These are phyloP conservation scores for Jordanella pulchra DNA, from an alignment of 2,797 vertebrate species.

Conservation along the genomic window DNA sequence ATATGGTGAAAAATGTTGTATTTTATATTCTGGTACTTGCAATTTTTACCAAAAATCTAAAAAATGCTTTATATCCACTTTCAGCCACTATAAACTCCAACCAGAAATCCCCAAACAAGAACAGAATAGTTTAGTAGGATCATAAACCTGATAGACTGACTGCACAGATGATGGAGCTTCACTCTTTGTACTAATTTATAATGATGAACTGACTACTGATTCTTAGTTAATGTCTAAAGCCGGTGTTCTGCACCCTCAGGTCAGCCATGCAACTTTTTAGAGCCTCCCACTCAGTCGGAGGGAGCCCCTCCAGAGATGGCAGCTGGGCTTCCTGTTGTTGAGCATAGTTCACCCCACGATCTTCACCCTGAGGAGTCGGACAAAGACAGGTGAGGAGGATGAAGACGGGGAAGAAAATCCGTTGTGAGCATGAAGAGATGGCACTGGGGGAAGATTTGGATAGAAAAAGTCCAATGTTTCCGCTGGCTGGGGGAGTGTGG, in stretches of 20 bases:
- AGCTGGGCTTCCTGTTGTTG: conserved; percentile 32
- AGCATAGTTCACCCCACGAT: conserved; percentile 65
- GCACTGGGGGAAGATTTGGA: conserved; percentile 31
- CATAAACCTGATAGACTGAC: too few relatives aligned
- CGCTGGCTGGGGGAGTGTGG: conserved; percentile 71
- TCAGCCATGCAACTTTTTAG: conserved; percentile 58
- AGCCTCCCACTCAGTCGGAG: conserved; percentile 64
- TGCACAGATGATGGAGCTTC: too few relatives aligned
- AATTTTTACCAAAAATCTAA: too few relatives aligned
- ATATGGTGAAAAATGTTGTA: too few relatives aligned
- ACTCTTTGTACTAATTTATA: too few relatives aligned
- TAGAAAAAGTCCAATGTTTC: conserved; percentile 30
- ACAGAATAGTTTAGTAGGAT: too few relatives aligned
- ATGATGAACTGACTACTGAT: background rate
- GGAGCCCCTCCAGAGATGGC: conserved; percentile 52
- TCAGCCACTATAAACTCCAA: too few relatives aligned
- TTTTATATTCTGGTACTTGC: too few relatives aligned
- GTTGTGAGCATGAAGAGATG: conserved; percentile 3
- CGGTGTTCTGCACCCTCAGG: conserved; percentile 45
- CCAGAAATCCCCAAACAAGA: too few relatives aligned
- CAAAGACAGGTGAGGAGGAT: conserved; percentile 81
- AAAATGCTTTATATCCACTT: too few relatives aligned
- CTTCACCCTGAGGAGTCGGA: conserved; percentile 78
- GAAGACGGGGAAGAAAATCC: background rate
- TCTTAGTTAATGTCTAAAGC: background rate